phyloP scores from a whole-genome alignment of 1,140 invertebrate species.

The Dendrolimus kikuchii region DNA sequence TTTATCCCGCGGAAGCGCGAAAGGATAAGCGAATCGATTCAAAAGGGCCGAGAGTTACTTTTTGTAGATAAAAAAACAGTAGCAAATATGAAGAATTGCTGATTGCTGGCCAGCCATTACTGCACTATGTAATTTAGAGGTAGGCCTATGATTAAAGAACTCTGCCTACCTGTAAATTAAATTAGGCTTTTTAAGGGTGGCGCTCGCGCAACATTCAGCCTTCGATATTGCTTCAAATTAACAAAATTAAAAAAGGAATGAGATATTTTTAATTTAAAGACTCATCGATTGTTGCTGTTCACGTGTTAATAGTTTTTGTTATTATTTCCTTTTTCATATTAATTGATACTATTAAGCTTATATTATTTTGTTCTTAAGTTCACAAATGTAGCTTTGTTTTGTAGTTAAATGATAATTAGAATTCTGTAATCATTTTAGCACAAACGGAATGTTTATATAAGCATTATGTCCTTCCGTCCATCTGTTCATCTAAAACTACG shows the following conservation, averaged over 20 bases:
- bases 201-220: constrained; percentile 49
- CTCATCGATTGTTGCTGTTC: constrained; percentile 47
- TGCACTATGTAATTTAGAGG: constrained; percentile 62
- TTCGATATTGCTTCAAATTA: constrained; percentile 30
- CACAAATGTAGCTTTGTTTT: too few relatives aligned
- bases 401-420: too few relatives aligned
- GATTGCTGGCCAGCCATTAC: constrained; percentile 65
- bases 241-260: constrained; percentile 44
- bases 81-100: constrained; percentile 67
- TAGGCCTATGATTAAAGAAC: constrained; percentile 67
- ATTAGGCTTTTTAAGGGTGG: constrained; percentile 69
- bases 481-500: too few relatives aligned
- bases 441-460: too few relatives aligned
- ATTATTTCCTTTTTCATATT: constrained; percentile 11
- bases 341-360: too few relatives aligned
- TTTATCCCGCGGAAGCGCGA: constrained; percentile 7
- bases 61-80: constrained; percentile 53
- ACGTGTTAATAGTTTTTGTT: constrained; percentile 58
- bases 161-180: constrained; percentile 71
- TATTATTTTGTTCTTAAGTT: too few relatives aligned
- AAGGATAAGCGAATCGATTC: constrained; percentile 20
- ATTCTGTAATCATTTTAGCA: too few relatives aligned
- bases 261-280: constrained; percentile 48
- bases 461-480: too few relatives aligned
- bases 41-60: constrained; percentile 22